These are phyloP conservation scores for Danio aesculapii DNA, from an alignment of 2,797 vertebrate genomes.

Conservation along the genomic window DNA sequence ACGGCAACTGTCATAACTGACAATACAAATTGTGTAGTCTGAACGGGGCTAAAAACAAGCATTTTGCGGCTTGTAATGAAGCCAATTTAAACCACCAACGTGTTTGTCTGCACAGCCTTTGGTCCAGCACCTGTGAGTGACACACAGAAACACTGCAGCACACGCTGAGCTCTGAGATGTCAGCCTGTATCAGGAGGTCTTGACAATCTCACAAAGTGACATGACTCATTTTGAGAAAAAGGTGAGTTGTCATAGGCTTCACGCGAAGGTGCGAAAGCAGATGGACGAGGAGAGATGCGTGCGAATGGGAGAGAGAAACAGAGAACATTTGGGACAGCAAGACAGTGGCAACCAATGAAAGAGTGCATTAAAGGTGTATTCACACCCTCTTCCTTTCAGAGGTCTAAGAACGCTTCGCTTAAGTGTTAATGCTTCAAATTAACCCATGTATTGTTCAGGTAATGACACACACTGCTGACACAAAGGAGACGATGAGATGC, in stretches of 20 bases:
- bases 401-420: background rate
- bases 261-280: constrained; percentile 61
- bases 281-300: constrained; percentile 56
- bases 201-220: constrained; percentile 24
- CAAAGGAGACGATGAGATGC: background rate
- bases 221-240: constrained; percentile 31
- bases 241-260: constrained; percentile 29
- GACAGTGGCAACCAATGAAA: constrained; percentile 19
- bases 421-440: constrained; percentile 14
- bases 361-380: constrained; percentile 1
- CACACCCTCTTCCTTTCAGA: background rate
- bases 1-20: too few species aligned
- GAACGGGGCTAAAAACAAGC: background rate
- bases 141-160: constrained; percentile 9
- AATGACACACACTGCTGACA: background rate
- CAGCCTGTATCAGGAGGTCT: background rate
- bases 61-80: background rate
- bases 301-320: constrained; percentile 49
- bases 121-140: background rate
- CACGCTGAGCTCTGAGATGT: background rate
- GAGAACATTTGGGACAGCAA: constrained; percentile 36
- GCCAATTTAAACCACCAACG: constrained; percentile 18
- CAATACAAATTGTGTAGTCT: background rate
- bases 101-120: background rate
- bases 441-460: background rate